A percentile compares a stretch with the other conserved stretches of the same genome.
These are phyloP conservation scores for Cottus gobio DNA, from an alignment of 2,113 vertebrate species.

Conservation along the genomic window DNA sequence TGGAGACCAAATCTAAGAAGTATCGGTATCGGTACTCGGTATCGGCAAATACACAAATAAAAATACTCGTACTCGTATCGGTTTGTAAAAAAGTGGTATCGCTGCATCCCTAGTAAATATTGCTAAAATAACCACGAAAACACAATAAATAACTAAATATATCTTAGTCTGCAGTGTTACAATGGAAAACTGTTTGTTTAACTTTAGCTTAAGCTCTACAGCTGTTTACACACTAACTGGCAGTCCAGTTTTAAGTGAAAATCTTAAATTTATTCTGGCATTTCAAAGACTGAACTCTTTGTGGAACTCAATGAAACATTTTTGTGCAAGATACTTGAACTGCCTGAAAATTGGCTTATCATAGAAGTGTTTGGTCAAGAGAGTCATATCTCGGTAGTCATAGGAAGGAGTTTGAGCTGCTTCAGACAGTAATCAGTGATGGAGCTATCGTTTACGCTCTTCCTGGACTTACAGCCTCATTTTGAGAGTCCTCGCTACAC, in stretches of 20 bases:
- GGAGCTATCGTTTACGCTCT: background rate
- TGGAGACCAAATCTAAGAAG: too few relatives aligned
- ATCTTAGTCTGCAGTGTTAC: too few relatives aligned
- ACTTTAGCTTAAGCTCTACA: background rate
- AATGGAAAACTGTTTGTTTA: background rate
- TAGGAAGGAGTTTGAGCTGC: constrained; percentile 3
- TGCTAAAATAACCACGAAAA: background rate
- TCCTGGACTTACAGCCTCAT: background rate
- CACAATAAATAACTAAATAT: background rate
- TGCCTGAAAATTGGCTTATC: background rate
- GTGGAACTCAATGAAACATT: too few relatives aligned
- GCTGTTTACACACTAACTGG: constrained; percentile 12
- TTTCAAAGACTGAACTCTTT: constrained; percentile 11
- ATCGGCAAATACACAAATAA: too few relatives aligned
- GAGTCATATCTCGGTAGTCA: background rate
- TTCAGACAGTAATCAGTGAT: constrained; percentile 22
- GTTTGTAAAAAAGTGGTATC: too few relatives aligned
- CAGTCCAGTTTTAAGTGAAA: constrained; percentile 12
- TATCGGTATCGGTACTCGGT: too few relatives aligned
- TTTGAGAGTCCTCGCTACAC: background rate
- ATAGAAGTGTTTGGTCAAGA: background rate
- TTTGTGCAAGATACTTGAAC: background rate
- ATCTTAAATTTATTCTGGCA: constrained; percentile 6
- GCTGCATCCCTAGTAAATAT: too few relatives aligned
- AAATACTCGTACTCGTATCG: too few relatives aligned